Evolutionary conservation across 2,113 vertebrate species (phyloP), one percentile per base, ranked within the genome.

Genomic region (Trichomycterus rosablanca): DNA sequence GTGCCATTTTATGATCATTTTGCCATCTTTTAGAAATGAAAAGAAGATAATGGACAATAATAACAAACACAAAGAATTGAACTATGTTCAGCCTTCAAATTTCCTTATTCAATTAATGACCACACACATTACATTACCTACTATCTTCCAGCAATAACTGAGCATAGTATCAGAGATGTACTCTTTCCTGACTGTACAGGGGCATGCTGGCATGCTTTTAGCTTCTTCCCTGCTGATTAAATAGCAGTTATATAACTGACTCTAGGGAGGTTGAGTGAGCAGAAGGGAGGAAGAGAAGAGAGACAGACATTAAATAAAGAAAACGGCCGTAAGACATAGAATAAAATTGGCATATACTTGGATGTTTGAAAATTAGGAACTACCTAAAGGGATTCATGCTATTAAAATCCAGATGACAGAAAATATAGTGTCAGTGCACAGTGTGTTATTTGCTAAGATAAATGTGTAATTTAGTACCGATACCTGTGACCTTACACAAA

Each of bases 141-240:
- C n/a, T n/a, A n/a, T n/a, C n/a, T n/a, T 34, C 30, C 23, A 14
- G 22, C 2, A 24, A 22, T 32, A 14, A 37, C 37, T 44, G 28
- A 44, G 16, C 16, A n/a, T 53, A 34, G 35, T 32, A 34, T 15
- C 39, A 18, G 12, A 43, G 30, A 53, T 35, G 30, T 5, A 5
- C 3, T 3, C 3, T 7, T 30, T 30, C 3, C 39, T 34, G 19
- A 19, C 30, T 42, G 34, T 61, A 15, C 32, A n/a, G n/a, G n/a
- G 30, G 49, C 28, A 49, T 53, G 20, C 32, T 53, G 49, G 51
- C 59, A 70, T 43, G 60, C 70, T 76, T 73, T 62, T 43, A 59
- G 72, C 61, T 72, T 69, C 80, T 74, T 72, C 71, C 46, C 32
- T 67, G 54, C 76, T 78, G 81, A 84, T 82, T 81, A 80, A 74